Evolutionary conservation across 53 echinoderm and acorn worm genomes (phyloP), one percentile per base, ranked within the genome.

Genomic region (Henricia sp.): DNA sequence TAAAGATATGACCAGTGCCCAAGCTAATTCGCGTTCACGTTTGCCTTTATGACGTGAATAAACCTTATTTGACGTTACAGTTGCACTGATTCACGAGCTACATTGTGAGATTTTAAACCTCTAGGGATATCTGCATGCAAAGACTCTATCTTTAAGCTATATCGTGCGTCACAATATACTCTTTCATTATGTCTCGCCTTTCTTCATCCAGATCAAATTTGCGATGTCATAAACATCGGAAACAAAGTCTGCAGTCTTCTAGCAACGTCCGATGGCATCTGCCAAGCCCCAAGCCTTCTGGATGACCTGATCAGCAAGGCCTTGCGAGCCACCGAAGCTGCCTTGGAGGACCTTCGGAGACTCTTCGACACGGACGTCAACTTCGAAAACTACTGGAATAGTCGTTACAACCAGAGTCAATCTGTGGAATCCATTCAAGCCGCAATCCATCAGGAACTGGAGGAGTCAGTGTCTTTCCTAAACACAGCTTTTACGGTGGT

Each of bases 381-480:
- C 52, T 96, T 96, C 71, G 62, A 52, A 0, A 50, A 72, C 12
- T 89, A 96, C 82, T 96, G 91, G 86, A 89, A 91, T 19, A 82
- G 72, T 46, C 68, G 90, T 38, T 38, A 36, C 1, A 93, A 91
- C 67, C 55, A 83, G 19, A 96, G 89, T 43, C 87, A 86, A 30
- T 88, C 91, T 25, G 63, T 87, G 30, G 83, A 87, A 13, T 87
- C 84, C 27, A 89, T 96, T 16, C 93, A 93, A 68, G 71, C 74
- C 1, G 90, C 93, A 20, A 87, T 96, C 37, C 35, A 84, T 52
- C 43, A 80, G 43, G 93, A 96, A 25, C 71, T 96, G 16, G 82
- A 74, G 13, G 72, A 93, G 1, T 91, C 89, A 0, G 75, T 91
- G 27, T 86, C 62, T 34, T 84, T 87, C 34, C 41, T 93, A 9